Evolutionary conservation across 1,140 invertebrate genomes (phyloP).

Genomic region (Phortica variegata): DNA sequence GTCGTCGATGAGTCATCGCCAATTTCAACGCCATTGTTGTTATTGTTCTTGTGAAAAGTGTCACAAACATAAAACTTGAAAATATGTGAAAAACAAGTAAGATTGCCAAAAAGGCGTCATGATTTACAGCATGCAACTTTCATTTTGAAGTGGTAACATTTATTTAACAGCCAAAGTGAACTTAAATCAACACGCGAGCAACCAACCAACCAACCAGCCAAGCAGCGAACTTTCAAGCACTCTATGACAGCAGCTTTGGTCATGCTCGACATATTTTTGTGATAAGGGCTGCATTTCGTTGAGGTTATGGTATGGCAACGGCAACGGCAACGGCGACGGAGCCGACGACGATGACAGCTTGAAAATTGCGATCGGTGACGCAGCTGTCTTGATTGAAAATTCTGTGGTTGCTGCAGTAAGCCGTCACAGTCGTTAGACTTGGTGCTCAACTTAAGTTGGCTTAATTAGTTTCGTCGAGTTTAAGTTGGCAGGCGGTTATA

Average conservation of each 20-base stretch:
- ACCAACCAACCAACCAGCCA: conserved; percentile 6
- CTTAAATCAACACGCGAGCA: conserved; percentile 47
- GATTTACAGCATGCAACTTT: conserved; percentile 53
- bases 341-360: conserved; percentile 6
- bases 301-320: conserved; percentile 47
- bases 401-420: conserved; percentile 17
- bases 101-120: conserved; percentile 6
- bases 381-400: neutral
- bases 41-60: conserved; percentile 35
- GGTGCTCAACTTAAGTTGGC: conserved; percentile 49
- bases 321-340: conserved; percentile 6
- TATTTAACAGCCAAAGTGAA: conserved; percentile 54
- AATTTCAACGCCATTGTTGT: conserved; percentile 24
- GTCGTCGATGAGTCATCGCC: neutral
- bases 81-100: neutral
- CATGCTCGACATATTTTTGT: no score
- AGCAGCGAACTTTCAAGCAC: no score
- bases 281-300: conserved; percentile 41
- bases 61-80: conserved; percentile 43
- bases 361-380: conserved; percentile 1
- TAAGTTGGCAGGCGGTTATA: conserved; percentile 35
- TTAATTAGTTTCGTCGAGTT: conserved; percentile 47
- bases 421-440: conserved; percentile 5
- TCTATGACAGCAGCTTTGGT: no score
- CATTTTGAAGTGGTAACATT: conserved; percentile 54